These are phyloP conservation scores for honey bee (Apis mellifera) DNA, from an alignment of 1,140 invertebrate species.

Conservation along the genomic window Amel_HAv3.1 CM009946.2:6561501-6562000, in stretches of 20 bases:
- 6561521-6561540: slow-evolving; percentile 56
- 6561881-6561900: too few relatives aligned
- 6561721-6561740: too few relatives aligned
- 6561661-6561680: neutral
- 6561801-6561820: too few relatives aligned
- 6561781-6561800: too few relatives aligned
- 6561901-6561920: too few relatives aligned
- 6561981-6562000: slow-evolving; percentile 7
- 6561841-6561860: too few relatives aligned
- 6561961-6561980: neutral
- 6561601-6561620: slow-evolving; percentile 39
- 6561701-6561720: neutral
- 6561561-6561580: slow-evolving; percentile 54
- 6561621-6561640: slow-evolving; percentile 46
- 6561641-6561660: slow-evolving; percentile 54
- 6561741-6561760: too few relatives aligned
- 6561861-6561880: too few relatives aligned
- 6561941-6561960: too few relatives aligned
- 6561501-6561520: neutral
- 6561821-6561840: too few relatives aligned
- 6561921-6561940: neutral
- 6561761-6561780: too few relatives aligned
- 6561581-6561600: slow-evolving; percentile 72
- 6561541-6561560: slow-evolving; percentile 64
- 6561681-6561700: neutral